These are phyloP conservation scores for Lutjanus erythropterus DNA, from an alignment of 2,113 vertebrate species.

Conservation along the genomic window DNA sequence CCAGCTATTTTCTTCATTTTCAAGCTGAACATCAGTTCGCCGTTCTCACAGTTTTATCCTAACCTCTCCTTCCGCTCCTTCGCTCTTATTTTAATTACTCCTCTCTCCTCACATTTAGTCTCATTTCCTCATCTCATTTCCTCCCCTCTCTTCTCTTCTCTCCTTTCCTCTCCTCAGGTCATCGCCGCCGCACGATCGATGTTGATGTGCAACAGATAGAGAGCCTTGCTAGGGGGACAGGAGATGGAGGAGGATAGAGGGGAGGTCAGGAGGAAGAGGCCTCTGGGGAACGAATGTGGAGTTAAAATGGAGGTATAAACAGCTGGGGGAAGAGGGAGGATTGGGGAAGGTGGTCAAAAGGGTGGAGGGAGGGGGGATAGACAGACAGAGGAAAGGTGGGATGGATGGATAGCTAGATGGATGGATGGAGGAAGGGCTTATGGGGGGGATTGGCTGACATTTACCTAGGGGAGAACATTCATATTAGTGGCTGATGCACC, in stretches of 20 bases:
- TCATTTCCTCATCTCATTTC: slow-evolving; percentile 6
- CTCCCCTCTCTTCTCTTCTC: background rate
- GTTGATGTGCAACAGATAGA: slow-evolving; percentile 51
- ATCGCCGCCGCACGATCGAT: slow-evolving; percentile 5
- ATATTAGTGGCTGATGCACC: slow-evolving; percentile 75
- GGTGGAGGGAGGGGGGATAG: background rate
- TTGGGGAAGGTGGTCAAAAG: background rate
- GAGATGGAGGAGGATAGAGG: slow-evolving; percentile 38
- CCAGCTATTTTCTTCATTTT: slow-evolving; percentile 32
- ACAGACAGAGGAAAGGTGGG: background rate
- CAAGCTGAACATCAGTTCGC: background rate
- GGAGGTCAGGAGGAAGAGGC: slow-evolving; percentile 49
- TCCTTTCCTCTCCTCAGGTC: slow-evolving; percentile 15
- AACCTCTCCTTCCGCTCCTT: background rate
- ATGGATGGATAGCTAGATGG: slow-evolving; percentile 28
- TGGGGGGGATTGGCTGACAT: slow-evolving; percentile 80
- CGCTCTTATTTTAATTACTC: too few species aligned
- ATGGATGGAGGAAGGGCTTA: slow-evolving; percentile 59
- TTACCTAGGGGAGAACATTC: slow-evolving; percentile 82
- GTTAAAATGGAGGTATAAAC: slow-evolving; percentile 52
- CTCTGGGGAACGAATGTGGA: slow-evolving; percentile 31
- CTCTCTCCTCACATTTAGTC: slow-evolving; percentile 2
- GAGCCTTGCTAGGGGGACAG: slow-evolving; percentile 31
- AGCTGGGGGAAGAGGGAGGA: slow-evolving; percentile 3
- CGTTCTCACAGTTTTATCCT: slow-evolving; percentile 11